phyloP scores from a whole-genome alignment of 1,140 invertebrate genomes.

The Parasteatoda tepidariorum region DNA sequence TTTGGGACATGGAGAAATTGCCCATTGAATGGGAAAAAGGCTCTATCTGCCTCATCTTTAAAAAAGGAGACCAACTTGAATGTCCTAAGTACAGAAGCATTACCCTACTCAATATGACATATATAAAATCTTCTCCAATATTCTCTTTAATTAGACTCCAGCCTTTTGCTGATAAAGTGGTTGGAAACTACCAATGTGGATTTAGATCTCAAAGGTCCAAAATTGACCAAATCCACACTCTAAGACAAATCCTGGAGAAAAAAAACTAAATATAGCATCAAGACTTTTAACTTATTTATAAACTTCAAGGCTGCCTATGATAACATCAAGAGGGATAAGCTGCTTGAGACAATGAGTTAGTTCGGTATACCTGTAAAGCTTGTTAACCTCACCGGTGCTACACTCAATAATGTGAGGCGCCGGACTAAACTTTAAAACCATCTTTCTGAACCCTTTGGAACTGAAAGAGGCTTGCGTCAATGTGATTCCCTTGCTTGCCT shows the following conservation, averaged over 20 bases:
- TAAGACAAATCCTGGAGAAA: neutral
- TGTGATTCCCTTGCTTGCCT: too few relatives aligned
- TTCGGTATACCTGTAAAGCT: too few relatives aligned
- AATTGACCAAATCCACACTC: neutral
- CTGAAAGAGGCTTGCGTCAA: too few relatives aligned
- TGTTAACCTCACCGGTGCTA: too few relatives aligned
- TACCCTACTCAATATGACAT: neutral
- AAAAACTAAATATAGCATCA: neutral
- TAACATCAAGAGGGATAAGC: too few relatives aligned
- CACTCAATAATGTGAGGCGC: too few relatives aligned
- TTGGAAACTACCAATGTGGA: constrained; percentile 12
- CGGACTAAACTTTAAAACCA: too few relatives aligned
- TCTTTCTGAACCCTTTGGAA: too few relatives aligned
- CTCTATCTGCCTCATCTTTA: neutral
- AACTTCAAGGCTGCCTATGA: neutral
- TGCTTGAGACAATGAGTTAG: neutral
- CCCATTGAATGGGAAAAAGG: neutral
- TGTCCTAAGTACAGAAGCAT: neutral
- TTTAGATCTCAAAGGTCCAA: neutral
- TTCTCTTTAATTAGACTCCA: neutral
- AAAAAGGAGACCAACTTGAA: neutral
- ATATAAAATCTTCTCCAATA: constrained; percentile 11
- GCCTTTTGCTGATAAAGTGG: neutral
- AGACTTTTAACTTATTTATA: neutral
- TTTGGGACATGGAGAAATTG: neutral